Percentiles rank a stretch among this genome's conserved stretches.
Evolutionary conservation across 1,140 invertebrate species (phyloP).

Genomic region (Caenorhabditis tropicalis): DNA sequence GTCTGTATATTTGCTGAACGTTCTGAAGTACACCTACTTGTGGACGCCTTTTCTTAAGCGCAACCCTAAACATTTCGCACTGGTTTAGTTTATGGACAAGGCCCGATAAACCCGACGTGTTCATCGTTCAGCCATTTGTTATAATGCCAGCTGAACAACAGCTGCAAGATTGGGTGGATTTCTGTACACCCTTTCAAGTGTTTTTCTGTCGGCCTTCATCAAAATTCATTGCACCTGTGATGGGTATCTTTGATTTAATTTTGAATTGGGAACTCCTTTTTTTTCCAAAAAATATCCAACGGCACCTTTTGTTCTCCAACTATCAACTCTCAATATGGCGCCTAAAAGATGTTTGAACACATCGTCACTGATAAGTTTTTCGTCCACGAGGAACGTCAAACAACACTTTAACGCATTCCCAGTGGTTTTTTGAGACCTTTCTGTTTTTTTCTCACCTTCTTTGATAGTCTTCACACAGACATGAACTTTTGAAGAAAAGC

Average conservation of each 20-base stretch:
- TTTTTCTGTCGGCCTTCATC: neutral
- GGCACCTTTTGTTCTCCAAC: too few species aligned
- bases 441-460: too few species aligned
- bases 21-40: conserved; percentile 39
- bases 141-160: conserved; percentile 27
- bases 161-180: neutral
- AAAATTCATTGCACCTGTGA: neutral
- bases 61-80: conserved; percentile 41
- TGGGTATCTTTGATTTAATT: neutral
- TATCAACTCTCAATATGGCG: too few species aligned
- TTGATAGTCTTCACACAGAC: neutral
- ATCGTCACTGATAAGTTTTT: too few species aligned
- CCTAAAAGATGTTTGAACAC: too few species aligned
- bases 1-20: conserved; percentile 21
- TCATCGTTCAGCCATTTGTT: conserved; percentile 8
- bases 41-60: conserved; percentile 39
- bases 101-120: conserved; percentile 24
- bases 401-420: too few species aligned
- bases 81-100: conserved; percentile 40
- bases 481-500: too few species aligned
- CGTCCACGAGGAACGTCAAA: too few species aligned
- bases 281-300: too few species aligned
- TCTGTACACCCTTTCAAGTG: neutral
- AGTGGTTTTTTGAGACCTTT: too few species aligned
- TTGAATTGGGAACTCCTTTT: too few species aligned